Conservation (phyloP, 2,888 invertebrate species). For the Diarsia mendica region DNA sequence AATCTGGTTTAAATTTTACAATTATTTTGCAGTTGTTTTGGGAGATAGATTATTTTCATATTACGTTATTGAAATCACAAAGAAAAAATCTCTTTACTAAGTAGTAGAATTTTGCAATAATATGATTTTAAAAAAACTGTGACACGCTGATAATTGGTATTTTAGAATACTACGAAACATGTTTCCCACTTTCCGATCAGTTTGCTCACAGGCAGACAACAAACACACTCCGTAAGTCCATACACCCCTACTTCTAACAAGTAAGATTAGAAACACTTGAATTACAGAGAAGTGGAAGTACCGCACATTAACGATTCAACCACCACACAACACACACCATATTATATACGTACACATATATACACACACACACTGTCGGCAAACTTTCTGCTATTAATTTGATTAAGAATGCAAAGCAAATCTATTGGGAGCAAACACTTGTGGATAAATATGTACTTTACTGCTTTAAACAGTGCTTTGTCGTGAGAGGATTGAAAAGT, state of each 20-base stretch:
- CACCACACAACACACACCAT: conserved; percentile 1
- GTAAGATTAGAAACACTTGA: conserved; percentile 53
- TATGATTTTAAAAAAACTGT: neutral
- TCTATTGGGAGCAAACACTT: conserved; percentile 41
- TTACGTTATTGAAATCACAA: neutral
- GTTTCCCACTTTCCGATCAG: neutral
- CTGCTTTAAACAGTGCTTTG: conserved; percentile 14
- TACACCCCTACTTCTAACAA: neutral
- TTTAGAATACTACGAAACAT: neutral
- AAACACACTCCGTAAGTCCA: neutral
- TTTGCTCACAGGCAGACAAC: neutral
- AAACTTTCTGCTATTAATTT: conserved; percentile 54
- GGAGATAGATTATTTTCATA: neutral
- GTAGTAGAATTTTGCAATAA: neutral
- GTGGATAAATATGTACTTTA: conserved; percentile 18
- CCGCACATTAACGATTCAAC: conserved; percentile 57
- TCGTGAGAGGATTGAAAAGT: neutral
- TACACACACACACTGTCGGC: conserved; percentile 11
- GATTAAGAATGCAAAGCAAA: conserved; percentile 62
- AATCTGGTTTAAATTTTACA: conserved; percentile 9
- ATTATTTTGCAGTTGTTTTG: conserved; percentile 26
- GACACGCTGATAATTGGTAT: neutral
- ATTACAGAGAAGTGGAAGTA: conserved; percentile 37
- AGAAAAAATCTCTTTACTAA: neutral
- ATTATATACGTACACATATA: neutral